A percentile compares a stretch with the other conserved stretches of the same genome.
phyloP scores from a whole-genome alignment of 1,140 invertebrate species.

The Diachasma alloeum region DNA sequence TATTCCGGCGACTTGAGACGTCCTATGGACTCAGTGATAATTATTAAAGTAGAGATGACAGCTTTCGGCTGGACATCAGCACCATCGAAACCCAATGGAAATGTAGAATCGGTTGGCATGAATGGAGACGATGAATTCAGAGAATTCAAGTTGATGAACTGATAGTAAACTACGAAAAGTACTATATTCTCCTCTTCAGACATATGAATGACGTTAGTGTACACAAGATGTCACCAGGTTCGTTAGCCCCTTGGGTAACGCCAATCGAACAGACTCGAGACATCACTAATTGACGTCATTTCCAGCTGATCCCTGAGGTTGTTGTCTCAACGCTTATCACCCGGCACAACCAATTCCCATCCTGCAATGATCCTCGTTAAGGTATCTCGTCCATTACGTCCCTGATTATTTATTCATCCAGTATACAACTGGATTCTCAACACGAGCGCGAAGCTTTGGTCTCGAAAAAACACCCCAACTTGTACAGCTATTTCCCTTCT shows the following conservation, averaged over 20 bases:
- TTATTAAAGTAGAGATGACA: neutral
- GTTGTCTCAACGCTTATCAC: neutral
- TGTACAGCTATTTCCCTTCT: no score
- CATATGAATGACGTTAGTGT: neutral
- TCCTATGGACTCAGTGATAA: neutral
- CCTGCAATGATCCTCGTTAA: neutral
- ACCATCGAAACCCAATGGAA: no score
- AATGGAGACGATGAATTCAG: no score
- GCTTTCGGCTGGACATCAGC: no score
- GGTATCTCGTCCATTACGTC: neutral
- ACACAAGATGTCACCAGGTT: neutral
- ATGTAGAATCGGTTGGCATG: no score
- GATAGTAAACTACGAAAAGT: neutral
- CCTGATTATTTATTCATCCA: slow-evolving; percentile 9
- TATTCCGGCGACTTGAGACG: neutral
- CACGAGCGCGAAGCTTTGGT: neutral
- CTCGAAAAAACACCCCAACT: neutral
- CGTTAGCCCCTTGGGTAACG: neutral
- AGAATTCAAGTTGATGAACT: neutral
- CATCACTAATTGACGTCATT: slow-evolving; percentile 12
- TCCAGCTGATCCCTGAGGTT: neutral
- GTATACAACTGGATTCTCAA: neutral
- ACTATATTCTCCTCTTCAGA: neutral
- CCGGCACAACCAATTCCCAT: no score
- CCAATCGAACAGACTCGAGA: neutral